Evolutionary conservation across 1,140 invertebrate species (phyloP).

Genomic region (Euglossa dilemma): DNA sequence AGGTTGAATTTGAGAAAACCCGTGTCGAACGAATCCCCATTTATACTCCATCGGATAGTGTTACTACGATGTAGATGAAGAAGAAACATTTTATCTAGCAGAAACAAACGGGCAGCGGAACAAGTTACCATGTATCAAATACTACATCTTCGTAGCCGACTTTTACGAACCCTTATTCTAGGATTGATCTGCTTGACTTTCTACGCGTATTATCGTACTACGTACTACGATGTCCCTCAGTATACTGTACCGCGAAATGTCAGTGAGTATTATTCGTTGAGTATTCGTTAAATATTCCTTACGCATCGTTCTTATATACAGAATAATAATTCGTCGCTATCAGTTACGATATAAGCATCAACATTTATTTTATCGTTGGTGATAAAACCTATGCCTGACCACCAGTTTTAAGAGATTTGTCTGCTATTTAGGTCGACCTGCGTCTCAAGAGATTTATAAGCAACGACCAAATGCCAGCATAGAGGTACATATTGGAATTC

Average conservation of each 20-base stretch:
- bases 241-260: slow-evolving; percentile 60
- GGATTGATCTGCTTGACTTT: slow-evolving; percentile 76
- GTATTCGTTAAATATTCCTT: neutral
- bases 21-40: neutral
- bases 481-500: slow-evolving; percentile 23
- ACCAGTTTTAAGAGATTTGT: neutral
- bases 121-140: slow-evolving; percentile 73
- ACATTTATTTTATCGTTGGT: neutral
- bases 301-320: too few relatives aligned
- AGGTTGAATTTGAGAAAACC: slow-evolving; percentile 2
- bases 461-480: slow-evolving; percentile 56
- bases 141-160: slow-evolving; percentile 77
- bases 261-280: slow-evolving; percentile 70
- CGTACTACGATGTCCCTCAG: slow-evolving; percentile 72
- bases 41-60: slow-evolving; percentile 10
- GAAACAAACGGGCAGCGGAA: slow-evolving; percentile 5
- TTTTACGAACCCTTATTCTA: slow-evolving; percentile 75
- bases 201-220: slow-evolving; percentile 79
- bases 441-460: slow-evolving; percentile 51
- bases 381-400: too few relatives aligned
- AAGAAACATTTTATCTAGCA: neutral
- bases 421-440: slow-evolving; percentile 53
- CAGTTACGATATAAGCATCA: neutral
- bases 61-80: slow-evolving; percentile 17
- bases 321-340: neutral